Conservation (phyloP, 2,888 invertebrate genomes). For the Agrilus mali region DNA sequence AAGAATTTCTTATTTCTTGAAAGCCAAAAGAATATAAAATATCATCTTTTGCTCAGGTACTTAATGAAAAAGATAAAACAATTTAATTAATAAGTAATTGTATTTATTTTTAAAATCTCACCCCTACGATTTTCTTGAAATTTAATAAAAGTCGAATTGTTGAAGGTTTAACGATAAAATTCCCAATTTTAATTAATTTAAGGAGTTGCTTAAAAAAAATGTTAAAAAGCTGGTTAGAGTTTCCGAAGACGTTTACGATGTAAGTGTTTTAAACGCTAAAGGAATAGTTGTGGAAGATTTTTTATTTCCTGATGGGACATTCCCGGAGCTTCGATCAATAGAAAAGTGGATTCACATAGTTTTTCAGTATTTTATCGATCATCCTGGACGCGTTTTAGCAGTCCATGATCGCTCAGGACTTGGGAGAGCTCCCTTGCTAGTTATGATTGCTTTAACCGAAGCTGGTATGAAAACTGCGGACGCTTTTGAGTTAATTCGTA, state of each 20-base stretch:
- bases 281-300: slow-evolving; percentile 6
- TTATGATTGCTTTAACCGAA: slow-evolving; percentile 11
- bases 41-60: not conserved
- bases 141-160: too few relatives aligned
- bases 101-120: too few relatives aligned
- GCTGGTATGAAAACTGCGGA: slow-evolving; percentile 4
- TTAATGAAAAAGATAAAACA: too few relatives aligned
- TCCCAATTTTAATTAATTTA: slow-evolving; percentile 1
- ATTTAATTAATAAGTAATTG: too few relatives aligned
- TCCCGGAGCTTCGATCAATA: slow-evolving; percentile 4
- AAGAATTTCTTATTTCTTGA: too few relatives aligned
- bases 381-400: slow-evolving; percentile 5
- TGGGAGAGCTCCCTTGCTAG: slow-evolving; percentile 9
- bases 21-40: too few relatives aligned
- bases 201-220: slow-evolving; percentile 3
- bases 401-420: slow-evolving; percentile 9
- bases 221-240: slow-evolving; percentile 3
- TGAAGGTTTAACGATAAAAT: too few relatives aligned
- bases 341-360: slow-evolving; percentile 7
- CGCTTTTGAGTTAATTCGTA: slow-evolving; percentile 2
- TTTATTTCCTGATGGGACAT: slow-evolving; percentile 6
- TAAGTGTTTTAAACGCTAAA: not conserved
- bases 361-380: not conserved
- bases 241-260: slow-evolving; percentile 2
- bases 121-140: too few relatives aligned